Base-by-base conservation (phyloP, 2,797 vertebrate species). In the Leptoclinus maculatus region DNA sequence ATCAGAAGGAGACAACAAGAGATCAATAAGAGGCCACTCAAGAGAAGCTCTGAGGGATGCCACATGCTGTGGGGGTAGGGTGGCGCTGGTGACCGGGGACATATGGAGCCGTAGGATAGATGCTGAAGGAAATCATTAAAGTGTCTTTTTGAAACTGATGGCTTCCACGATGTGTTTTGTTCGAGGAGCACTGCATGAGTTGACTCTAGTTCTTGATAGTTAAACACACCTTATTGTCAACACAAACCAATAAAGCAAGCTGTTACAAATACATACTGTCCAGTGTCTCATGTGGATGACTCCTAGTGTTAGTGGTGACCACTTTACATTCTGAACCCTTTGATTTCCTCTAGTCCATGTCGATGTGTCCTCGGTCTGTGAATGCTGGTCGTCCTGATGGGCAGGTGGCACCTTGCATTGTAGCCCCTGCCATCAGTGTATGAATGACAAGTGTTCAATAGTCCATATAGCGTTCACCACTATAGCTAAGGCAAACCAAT, bases 1-100 rank as follows among this genome's bases (percentile, higher is more conserved):
- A 93, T 94, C 89, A 92, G 87, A 74, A 79, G 74, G 66, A 87
- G 89, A 93, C 88, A 92, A 91, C 74, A 80, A 49, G 71, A 66
- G 77, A 92, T 94, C 93, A 84, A 94, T 94, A 91, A 67, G 62
- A 74, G 72, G 54, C 85, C 75, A 83, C 80, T 81, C 66, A 74
- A 60, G 80, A 82, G 83, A 63, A 83, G 41, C 71, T 73, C 29
- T 54, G 72, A 69, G 71, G 79, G 78, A 77, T 64, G 73, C 73
- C 73, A 71, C 59, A 69, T 64, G 74, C 21, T 1, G 19, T 72
- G 64, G 68, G 57, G 78, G 51, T 29, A 12, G 59, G n/a, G 63
- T 25, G 51, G 53, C 5, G 2, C 1, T 32, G 54, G 67, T 39
- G 53, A 73, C 19, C 12, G 73, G 69, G 83, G 67, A 64, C 23